Conservation (phyloP, 2,113 vertebrate species). For the Strigops habroptila region DNA sequence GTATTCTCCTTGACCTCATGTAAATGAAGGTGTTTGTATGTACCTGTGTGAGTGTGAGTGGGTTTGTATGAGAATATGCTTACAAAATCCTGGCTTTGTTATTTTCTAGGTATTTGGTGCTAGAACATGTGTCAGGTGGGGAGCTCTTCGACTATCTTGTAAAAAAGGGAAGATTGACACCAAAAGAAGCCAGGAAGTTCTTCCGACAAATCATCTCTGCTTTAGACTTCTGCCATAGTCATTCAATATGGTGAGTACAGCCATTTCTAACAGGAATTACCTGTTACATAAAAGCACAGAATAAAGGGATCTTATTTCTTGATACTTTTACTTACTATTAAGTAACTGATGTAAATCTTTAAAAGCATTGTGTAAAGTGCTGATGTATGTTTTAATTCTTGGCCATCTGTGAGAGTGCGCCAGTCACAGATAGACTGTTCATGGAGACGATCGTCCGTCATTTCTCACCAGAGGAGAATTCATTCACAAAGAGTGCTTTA, state of each 20-base stretch:
- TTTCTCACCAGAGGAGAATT: neutral
- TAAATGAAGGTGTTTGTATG: neutral
- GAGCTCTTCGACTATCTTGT: conserved; percentile 99
- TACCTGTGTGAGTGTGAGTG: neutral
- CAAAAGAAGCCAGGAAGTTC: conserved; percentile 98
- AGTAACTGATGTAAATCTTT: neutral
- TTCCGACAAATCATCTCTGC: conserved; percentile 99
- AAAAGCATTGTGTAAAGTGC: neutral
- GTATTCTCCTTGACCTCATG: neutral
- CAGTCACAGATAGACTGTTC: neutral
- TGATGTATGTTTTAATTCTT: neutral
- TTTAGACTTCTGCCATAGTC: conserved; percentile 98
- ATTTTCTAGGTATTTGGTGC: conserved; percentile 89
- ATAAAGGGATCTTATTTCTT: neutral
- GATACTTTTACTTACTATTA: neutral
- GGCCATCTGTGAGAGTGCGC: neutral
- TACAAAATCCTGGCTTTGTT: neutral
- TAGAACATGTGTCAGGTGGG: conserved; percentile 98
- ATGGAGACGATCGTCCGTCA: neutral
- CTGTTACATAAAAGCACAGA: neutral
- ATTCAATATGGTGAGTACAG: conserved; percentile 94
- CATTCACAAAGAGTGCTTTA: neutral
- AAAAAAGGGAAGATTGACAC: conserved; percentile 97
- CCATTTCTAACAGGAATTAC: neutral
- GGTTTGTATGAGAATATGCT: neutral